Percentiles rank a stretch among this genome's conserved stretches.
Conservation (phyloP, 2,113 vertebrate genomes). For the Silurus glanis region DNA sequence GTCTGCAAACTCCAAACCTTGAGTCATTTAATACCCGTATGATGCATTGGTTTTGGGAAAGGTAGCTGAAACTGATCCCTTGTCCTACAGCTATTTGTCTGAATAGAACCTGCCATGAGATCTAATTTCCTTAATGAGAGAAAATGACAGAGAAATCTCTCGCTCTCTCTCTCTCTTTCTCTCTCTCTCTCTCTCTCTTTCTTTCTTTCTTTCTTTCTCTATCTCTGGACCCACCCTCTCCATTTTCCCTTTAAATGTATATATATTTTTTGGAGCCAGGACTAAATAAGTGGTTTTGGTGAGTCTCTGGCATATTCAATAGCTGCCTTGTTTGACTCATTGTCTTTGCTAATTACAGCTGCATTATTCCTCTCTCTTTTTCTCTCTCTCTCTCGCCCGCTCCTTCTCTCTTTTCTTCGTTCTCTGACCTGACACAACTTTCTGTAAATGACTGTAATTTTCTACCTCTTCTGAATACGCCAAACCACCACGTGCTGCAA, state of each 20-base stretch:
- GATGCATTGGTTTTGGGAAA: background rate
- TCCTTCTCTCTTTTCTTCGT: slow-evolving; percentile 3
- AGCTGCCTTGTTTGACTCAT: slow-evolving; percentile 20
- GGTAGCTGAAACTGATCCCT: background rate
- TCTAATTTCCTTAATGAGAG: slow-evolving; percentile 57
- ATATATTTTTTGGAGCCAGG: background rate
- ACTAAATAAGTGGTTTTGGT: background rate
- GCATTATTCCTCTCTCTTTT: background rate
- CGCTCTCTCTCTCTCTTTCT: background rate
- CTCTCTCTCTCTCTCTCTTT: background rate
- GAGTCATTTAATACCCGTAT: background rate
- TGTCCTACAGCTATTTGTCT: background rate
- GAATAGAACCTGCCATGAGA: slow-evolving; percentile 55
- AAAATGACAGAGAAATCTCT: background rate
- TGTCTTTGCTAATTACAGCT: slow-evolving; percentile 45
- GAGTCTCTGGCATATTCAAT: slow-evolving; percentile 38
- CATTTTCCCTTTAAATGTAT: background rate
- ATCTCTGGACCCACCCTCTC: background rate
- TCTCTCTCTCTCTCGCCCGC: background rate
- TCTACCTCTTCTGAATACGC: slow-evolving; percentile 25
- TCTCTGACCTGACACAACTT: slow-evolving; percentile 33
- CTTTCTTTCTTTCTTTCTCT: background rate
- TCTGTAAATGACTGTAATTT: slow-evolving; percentile 37
- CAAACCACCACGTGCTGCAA: slow-evolving; percentile 5
- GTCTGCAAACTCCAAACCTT: background rate